Evolutionary conservation across 2,113 vertebrate genomes (phyloP).

Genomic region (Aldabrachelys gigantea): DNA sequence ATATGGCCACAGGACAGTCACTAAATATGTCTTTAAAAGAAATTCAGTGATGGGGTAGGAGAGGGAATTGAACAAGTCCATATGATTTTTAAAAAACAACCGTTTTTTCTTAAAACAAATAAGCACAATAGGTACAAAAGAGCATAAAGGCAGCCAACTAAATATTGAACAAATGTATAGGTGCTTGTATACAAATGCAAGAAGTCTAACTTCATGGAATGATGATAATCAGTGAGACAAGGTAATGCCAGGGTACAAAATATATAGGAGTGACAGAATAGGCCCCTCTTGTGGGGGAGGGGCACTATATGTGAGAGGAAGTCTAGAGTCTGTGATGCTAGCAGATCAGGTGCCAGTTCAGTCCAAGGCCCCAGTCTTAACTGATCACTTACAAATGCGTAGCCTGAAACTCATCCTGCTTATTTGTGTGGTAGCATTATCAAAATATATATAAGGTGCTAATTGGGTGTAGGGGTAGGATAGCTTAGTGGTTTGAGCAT

Average conservation of each 20-base stretch:
- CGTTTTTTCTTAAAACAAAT: neutral
- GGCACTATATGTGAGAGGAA: neutral
- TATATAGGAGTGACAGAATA: neutral
- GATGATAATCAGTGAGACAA: neutral
- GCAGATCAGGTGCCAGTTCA: neutral
- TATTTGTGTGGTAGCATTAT: neutral
- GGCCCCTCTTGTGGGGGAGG: neutral
- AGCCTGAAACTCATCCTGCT: neutral
- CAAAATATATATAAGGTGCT: neutral
- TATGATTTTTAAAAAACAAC: neutral
- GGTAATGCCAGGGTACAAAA: neutral
- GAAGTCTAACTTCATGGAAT: neutral
- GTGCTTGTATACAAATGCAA: neutral
- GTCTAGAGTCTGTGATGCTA: neutral
- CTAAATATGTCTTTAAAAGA: neutral
- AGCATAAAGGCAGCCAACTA: neutral
- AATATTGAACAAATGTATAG: neutral
- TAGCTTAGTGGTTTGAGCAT: too few relatives aligned
- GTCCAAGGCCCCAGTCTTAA: neutral
- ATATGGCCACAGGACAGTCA: neutral
- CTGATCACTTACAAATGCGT: neutral
- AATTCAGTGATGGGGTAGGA: neutral
- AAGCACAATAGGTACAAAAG: fast-evolving
- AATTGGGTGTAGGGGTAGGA: neutral
- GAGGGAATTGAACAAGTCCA: fast-evolving